Conservation (phyloP, 1,140 invertebrate genomes). For the Philaenus spumarius region DNA sequence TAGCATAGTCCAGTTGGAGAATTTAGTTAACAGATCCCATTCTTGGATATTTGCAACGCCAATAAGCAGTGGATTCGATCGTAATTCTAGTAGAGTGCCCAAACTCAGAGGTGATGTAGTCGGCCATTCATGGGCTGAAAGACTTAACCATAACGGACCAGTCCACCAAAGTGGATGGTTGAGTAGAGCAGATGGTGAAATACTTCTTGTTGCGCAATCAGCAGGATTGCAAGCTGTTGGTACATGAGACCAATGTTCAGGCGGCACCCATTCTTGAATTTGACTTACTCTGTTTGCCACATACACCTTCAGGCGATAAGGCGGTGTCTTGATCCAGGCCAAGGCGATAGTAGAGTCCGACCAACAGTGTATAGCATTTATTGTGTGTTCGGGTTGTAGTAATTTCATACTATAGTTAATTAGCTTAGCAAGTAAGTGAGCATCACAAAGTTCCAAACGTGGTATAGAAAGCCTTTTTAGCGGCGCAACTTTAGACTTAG, state of each 20-base stretch:
- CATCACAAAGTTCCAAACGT: neutral
- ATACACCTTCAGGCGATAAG: conserved; percentile 10
- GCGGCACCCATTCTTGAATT: neutral
- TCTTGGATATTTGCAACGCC: too few relatives aligned
- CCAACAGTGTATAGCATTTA: neutral
- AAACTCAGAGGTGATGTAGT: too few relatives aligned
- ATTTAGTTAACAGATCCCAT: too few relatives aligned
- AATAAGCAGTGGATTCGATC: too few relatives aligned
- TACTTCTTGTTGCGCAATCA: conserved; percentile 30
- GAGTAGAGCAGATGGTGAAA: conserved; percentile 1
- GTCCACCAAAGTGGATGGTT: conserved; percentile 19
- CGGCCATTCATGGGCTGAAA: neutral
- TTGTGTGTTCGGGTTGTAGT: neutral
- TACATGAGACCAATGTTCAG: conserved; percentile 26
- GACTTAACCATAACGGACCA: neutral
- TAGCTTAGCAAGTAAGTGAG: neutral
- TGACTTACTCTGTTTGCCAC: conserved; percentile 12
- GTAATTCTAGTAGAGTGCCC: too few relatives aligned
- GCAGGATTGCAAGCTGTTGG: conserved; percentile 29
- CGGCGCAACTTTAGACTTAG: conserved; percentile 13
- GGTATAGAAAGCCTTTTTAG: conserved; percentile 4
- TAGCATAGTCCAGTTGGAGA: too few relatives aligned
- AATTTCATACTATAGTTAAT: neutral
- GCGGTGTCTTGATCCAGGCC: conserved; percentile 12
- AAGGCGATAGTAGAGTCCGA: conserved; percentile 17